Conservation (phyloP, 2,797 vertebrate species). For the Schizothorax lantsangensis region DNA sequence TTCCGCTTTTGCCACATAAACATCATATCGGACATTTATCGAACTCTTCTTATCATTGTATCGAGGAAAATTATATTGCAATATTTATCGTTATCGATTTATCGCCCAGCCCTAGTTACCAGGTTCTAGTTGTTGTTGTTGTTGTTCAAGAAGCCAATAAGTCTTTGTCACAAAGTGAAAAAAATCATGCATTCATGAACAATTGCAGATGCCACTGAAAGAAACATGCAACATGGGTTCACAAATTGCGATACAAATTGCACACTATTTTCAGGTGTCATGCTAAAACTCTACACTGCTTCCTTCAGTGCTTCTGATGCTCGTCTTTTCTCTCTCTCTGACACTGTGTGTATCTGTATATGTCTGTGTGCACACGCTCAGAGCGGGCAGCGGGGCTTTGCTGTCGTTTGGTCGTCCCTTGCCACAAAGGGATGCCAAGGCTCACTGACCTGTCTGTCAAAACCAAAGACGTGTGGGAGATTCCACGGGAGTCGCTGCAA, state of each 20-base stretch:
- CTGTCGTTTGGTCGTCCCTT: constrained; percentile 96
- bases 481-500: constrained; percentile 94
- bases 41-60: too few relatives aligned
- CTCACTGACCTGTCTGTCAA: constrained; percentile 98
- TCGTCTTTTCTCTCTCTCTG: constrained; percentile 7
- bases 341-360: constrained; percentile 27
- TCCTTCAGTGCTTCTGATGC: constrained; percentile 9
- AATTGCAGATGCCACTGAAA: too few relatives aligned
- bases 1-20: too few relatives aligned
- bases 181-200: background rate
- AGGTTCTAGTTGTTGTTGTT: background rate
- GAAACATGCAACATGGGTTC: background rate
- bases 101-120: background rate
- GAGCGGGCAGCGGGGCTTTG: constrained; percentile 97
- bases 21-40: too few relatives aligned
- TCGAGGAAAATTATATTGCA: too few relatives aligned
- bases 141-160: background rate
- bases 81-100: too few relatives aligned
- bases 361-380: constrained; percentile 71
- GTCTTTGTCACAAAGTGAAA: background rate
- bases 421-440: constrained; percentile 98
- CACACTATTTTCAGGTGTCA: background rate
- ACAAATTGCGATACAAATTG: background rate
- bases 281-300: background rate
- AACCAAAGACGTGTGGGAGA: constrained; percentile 99